These are phyloP conservation scores for Acleris sparsana DNA, from an alignment of 2,888 invertebrate species.

Conservation along the genomic window DNA sequence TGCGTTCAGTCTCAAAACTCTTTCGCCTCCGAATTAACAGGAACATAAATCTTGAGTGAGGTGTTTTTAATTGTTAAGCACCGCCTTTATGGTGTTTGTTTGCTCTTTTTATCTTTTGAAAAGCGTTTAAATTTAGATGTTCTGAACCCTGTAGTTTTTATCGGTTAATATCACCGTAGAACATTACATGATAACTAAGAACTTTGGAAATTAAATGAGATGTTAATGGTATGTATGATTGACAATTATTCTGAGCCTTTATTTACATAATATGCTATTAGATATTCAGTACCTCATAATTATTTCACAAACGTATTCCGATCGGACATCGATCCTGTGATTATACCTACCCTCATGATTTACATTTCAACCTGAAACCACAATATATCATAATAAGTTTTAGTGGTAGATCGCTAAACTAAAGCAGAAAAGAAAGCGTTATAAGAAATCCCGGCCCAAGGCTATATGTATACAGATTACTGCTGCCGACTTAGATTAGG, in stretches of 20 bases:
- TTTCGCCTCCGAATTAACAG: slow-evolving; percentile 21
- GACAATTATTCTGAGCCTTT: no score
- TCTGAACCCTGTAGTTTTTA: no score
- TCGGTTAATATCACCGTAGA: no score
- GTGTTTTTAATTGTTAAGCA: neutral
- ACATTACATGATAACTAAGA: no score
- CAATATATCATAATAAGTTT: neutral
- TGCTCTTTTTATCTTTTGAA: neutral
- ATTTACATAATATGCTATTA: no score
- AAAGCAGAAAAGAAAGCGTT: slow-evolving; percentile 4
- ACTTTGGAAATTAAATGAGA: no score
- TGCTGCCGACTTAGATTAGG: slow-evolving; percentile 16
- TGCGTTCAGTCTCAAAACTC: slow-evolving; percentile 54
- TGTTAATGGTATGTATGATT: no score
- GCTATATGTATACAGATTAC: slow-evolving; percentile 6
- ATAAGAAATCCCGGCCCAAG: slow-evolving; percentile 4
- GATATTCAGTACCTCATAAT: no score
- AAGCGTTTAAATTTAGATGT: no score
- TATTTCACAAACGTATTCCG: no score
- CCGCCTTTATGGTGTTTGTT: neutral
- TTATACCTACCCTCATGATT: no score
- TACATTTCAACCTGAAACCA: neutral
- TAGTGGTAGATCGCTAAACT: neutral
- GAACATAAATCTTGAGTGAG: slow-evolving; percentile 3
- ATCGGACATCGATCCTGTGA: no score